phyloP scores from a whole-genome alignment of 2,113 vertebrate species.

The Corynorhinus townsendii region DNA sequence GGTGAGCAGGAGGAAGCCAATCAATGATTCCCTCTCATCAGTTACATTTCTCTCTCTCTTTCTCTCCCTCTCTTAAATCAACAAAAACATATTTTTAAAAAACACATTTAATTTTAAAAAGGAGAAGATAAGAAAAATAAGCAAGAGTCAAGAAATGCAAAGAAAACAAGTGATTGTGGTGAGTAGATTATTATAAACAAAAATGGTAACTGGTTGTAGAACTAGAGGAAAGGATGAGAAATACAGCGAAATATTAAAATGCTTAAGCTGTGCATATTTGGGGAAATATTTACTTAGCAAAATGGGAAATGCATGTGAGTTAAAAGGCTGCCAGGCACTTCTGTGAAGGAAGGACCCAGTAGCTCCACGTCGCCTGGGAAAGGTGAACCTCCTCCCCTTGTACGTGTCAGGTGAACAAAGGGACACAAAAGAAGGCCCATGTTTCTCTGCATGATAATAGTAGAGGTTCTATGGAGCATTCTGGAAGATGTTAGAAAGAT shows the following conservation, averaged over 20 bases:
- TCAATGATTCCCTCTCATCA: no score
- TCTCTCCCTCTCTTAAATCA: no score
- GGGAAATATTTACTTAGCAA: not conserved
- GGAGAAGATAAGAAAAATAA: not conserved
- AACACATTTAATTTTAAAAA: not conserved
- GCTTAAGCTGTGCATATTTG: not conserved
- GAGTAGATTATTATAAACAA: not conserved
- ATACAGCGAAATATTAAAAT: not conserved
- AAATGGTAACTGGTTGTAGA: not conserved
- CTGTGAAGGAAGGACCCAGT: not conserved
- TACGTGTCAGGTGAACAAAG: not conserved
- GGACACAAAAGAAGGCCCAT: not conserved
- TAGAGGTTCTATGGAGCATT: not conserved
- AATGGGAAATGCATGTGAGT: not conserved
- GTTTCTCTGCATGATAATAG: not conserved
- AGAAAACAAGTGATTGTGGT: not conserved
- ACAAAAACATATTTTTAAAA: no score
- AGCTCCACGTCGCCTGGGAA: not conserved
- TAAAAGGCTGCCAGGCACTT: not conserved
- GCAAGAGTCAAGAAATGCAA: not conserved
- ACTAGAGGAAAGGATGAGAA: not conserved
- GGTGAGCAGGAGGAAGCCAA: no score
- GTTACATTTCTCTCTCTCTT: no score
- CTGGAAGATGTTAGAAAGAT: not conserved
- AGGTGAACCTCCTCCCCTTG: accelerated